Percentiles rank a stretch among this genome's conserved stretches.
These are phyloP conservation scores for Cirrhinus mrigala DNA, from an alignment of 2,797 vertebrate species.

Conservation along the genomic window DNA sequence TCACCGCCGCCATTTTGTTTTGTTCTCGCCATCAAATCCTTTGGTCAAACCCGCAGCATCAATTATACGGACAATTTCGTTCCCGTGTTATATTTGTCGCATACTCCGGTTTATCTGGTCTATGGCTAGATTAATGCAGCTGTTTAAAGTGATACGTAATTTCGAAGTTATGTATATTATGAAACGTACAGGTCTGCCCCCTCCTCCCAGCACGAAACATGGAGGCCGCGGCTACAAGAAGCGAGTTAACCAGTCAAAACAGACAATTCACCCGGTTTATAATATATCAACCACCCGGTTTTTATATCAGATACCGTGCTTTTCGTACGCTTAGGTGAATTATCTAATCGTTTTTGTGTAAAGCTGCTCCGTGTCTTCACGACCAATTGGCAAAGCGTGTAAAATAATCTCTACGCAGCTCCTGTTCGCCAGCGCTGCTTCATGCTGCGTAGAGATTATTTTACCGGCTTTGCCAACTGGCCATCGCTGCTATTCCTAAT, in stretches of 20 bases:
- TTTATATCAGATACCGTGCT: not conserved
- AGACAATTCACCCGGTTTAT: not conserved
- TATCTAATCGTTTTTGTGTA: not conserved
- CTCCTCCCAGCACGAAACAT: constrained; percentile 71
- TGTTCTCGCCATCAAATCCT: constrained; percentile 73
- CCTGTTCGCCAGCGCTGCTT: constrained; percentile 36
- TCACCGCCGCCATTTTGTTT: constrained; percentile 85
- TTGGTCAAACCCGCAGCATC: constrained; percentile 51
- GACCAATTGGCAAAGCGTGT: constrained; percentile 53
- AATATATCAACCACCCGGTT: not conserved
- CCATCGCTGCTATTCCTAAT: constrained; percentile 60
- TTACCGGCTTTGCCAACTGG: constrained; percentile 67
- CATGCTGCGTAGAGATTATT: constrained; percentile 48
- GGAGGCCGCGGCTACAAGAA: constrained; percentile 62
- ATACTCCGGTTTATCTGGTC: not conserved
- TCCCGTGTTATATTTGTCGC: not conserved
- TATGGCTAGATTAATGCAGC: not conserved
- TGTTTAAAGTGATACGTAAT: not conserved
- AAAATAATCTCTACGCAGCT: constrained; percentile 76
- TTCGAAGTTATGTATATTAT: constrained; percentile 66
- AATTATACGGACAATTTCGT: not conserved
- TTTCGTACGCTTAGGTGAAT: not conserved
- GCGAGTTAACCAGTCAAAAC: constrained; percentile 9
- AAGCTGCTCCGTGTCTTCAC: not conserved
- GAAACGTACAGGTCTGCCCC: constrained; percentile 69